Evolutionary conservation across 2,113 vertebrate genomes (phyloP).

Genomic region (Anolis sagrei): DNA sequence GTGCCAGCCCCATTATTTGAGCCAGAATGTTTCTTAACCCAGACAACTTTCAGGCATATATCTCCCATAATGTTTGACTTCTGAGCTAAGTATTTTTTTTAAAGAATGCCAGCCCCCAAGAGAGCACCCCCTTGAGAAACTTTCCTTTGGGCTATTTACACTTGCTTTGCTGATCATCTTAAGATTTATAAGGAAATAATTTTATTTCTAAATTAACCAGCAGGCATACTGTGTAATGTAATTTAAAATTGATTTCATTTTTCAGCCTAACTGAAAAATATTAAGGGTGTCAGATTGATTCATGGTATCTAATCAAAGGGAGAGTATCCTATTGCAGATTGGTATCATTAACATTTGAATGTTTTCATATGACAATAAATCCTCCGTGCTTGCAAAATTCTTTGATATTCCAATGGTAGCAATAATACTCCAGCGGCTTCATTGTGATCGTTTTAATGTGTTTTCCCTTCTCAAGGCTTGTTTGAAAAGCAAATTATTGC

Average conservation of each 20-base stretch:
- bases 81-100: background rate
- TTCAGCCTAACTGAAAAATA: slow-evolving; percentile 62
- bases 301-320: slow-evolving; percentile 65
- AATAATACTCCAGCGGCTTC: slow-evolving; percentile 66
- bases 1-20: too few relatives aligned
- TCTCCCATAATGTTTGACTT: background rate
- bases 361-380: slow-evolving; percentile 67
- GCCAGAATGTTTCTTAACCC: too few relatives aligned
- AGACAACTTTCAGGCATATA: background rate
- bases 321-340: slow-evolving; percentile 61
- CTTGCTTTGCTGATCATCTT: slow-evolving; percentile 37
- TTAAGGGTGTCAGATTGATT: slow-evolving; percentile 68
- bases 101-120: background rate
- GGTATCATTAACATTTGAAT: slow-evolving; percentile 60
- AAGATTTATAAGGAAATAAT: slow-evolving; percentile 50
- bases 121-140: background rate
- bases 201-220: slow-evolving; percentile 63
- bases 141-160: slow-evolving; percentile 27
- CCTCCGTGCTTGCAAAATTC: slow-evolving; percentile 56
- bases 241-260: slow-evolving; percentile 68
- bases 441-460: slow-evolving; percentile 68
- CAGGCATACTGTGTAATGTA: slow-evolving; percentile 51
- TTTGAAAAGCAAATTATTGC: slow-evolving; percentile 69
- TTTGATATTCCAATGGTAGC: slow-evolving; percentile 70
- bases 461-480: slow-evolving; percentile 63